A percentile compares a stretch with the other conserved stretches of the same genome.
These are phyloP conservation scores for Ploceus nigricollis DNA, from an alignment of 2,113 vertebrate genomes.

Conservation along the genomic window DNA sequence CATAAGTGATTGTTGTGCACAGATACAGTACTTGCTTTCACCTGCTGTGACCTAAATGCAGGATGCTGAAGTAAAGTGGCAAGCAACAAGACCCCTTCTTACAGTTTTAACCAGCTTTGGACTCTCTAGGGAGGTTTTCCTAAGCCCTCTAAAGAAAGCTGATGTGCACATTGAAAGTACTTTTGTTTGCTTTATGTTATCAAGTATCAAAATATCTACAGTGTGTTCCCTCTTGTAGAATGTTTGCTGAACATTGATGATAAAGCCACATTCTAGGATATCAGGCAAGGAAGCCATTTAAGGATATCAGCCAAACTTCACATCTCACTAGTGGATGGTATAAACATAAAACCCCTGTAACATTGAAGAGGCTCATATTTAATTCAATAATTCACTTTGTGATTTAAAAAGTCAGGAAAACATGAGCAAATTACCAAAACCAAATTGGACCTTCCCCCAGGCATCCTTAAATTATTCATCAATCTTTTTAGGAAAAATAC, in stretches of 20 bases:
- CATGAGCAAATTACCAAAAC: neutral
- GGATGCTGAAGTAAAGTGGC: neutral
- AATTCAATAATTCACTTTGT: neutral
- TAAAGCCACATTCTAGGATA: neutral
- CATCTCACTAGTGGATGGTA: neutral
- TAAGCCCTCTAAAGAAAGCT: neutral
- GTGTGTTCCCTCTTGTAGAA: neutral
- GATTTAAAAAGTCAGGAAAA: constrained; percentile 2
- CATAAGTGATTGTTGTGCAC: rapidly evolving
- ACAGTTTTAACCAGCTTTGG: neutral
- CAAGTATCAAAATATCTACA: neutral
- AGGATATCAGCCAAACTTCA: neutral
- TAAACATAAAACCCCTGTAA: neutral
- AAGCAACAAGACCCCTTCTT: neutral
- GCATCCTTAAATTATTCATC: constrained; percentile 27
- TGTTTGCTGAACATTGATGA: neutral
- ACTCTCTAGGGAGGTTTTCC: neutral
- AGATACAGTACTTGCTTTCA: neutral
- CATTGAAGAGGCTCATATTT: neutral
- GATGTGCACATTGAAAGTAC: neutral
- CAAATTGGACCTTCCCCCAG: neutral
- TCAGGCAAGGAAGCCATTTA: neutral
- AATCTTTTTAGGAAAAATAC: neutral
- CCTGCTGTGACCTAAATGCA: neutral
- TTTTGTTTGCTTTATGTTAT: neutral